Base-by-base conservation (phyloP, 2,888 invertebrate genomes). In the Acrobasis consociella region DNA sequence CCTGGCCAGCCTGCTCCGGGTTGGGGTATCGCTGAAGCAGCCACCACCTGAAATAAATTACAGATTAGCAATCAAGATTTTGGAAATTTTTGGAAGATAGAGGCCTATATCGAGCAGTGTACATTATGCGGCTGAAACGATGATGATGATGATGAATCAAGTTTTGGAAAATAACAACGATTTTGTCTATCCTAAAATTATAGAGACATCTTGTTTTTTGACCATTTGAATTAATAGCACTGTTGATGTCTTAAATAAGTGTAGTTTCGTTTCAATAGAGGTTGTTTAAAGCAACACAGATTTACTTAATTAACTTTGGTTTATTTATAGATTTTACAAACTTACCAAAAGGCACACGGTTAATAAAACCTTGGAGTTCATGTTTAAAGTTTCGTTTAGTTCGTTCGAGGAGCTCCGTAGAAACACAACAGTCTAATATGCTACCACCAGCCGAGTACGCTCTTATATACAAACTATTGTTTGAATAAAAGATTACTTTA, bases 261-360 rank as follows among this genome's bases (percentile, higher is more conserved):
- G 31, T 31, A 31, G 8, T 5, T 31, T 7, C 31, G 31, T 31
- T 31, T 31, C 5, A 7, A 31, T 5, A 31, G 5, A 31, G 31
- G 8, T 31, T 31, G 5, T 8, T 31, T 31, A 1, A 10, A 46
- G n/a, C 9, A 13, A 46, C n/a, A 50, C 58, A 59, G 49, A 51
- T 56, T 52, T 55, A 50, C 59, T 46, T 13, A 11, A 46, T 11
- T 42, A 1, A 46, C 13, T 46, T 46, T n/a, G n/a, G 13, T 46
- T 46, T 11, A 46, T 5, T 31, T 13, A n/a, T 2, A 13, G 13
- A n/a, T 31, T 38, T 11, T 22, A 11, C 60, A 55, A 50, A 86
- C 91, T 87, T 73, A 91, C 91, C 86, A 87, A 64, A 63, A 82
- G 68, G 67, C 85, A 84, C 68, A 90, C 70, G 52, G 77, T 78